Evolutionary conservation across 2,888 invertebrate genomes (phyloP).

Genomic region (Chymomyza amoena): DNA sequence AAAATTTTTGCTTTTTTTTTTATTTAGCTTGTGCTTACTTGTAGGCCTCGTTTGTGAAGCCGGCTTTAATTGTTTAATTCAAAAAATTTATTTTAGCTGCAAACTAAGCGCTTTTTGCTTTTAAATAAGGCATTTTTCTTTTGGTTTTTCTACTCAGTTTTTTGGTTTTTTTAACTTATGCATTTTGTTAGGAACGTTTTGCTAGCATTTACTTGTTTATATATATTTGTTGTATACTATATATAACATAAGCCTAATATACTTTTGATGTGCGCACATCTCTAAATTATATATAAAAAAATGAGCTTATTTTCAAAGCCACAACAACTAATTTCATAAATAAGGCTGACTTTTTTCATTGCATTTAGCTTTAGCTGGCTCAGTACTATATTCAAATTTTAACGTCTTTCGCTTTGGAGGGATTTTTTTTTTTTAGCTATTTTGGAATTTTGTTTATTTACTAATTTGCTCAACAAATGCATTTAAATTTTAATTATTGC

Average conservation of each 20-base stretch:
- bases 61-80: background rate
- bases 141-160: conserved; percentile 20
- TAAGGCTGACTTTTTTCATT: conserved; percentile 58
- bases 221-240: conserved; percentile 39
- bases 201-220: conserved; percentile 45
- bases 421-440: conserved; percentile 38
- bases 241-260: conserved; percentile 15
- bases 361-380: conserved; percentile 21
- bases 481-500: conserved; percentile 35
- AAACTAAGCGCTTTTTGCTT: conserved; percentile 62
- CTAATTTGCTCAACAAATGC: conserved; percentile 58
- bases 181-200: conserved; percentile 59
- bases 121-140: conserved; percentile 62
- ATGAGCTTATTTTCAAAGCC: conserved; percentile 58
- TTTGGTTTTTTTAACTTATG: conserved; percentile 35
- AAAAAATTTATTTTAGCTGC: conserved; percentile 43
- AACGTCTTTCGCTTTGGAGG: conserved; percentile 43
- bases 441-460: conserved; percentile 26
- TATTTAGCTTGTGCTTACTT: background rate
- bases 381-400: conserved; percentile 37
- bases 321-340: conserved; percentile 67
- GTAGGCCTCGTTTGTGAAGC: too few species aligned
- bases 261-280: background rate
- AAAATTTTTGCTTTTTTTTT: background rate
- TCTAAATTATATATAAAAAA: conserved; percentile 50